Evolutionary conservation across 2,113 vertebrate species (phyloP), one percentile per base, ranked within the genome.

Genomic region (Catharus minimus): DNA sequence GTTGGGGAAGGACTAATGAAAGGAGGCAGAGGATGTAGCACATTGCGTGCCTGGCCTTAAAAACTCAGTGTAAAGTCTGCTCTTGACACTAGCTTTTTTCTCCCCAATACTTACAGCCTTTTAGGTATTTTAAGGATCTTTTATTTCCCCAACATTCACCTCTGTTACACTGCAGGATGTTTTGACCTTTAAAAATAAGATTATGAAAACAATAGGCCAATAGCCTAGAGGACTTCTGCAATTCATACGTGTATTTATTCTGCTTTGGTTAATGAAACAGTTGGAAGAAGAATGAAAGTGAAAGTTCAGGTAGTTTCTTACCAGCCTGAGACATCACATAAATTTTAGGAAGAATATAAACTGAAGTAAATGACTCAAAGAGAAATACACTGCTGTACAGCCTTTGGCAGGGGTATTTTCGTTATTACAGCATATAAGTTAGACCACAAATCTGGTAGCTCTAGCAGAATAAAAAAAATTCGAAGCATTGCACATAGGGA

Each of bases 111-210:
- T 85, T 83, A 17, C 44, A 72, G 33, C 6, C 38, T 77, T 64
- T n/a, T 30, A 73, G 24, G 30, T 55, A 50, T 69, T 65, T 11
- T 20, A 60, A 68, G n/a, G 78, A 49, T 64, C 39, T 81, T 80
- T 89, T 28, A 39, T 92, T 84, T 71, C 24, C 28, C 36, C 8
- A 11, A 41, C 13, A 28, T 79, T 75, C 49, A 56, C 10, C 19
- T 75, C 55, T 87, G 52, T 74, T 73, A 21, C 30, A 39, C 10
- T 66, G 58, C 24, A 77, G 18, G 9, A 67, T 83, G 64, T 44
- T 73, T 64, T 91, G 61, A 89, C 69, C 33, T 88, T 72, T 91
- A 87, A 87, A 94, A 89, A 74, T 39, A 67, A 81, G 47, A 88
- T 72, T 49, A 17, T 39, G 38, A 71, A 91, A 68, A 53, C 26